Conservation (phyloP, 1,140 invertebrate species). For the Micrasema minimum region DNA sequence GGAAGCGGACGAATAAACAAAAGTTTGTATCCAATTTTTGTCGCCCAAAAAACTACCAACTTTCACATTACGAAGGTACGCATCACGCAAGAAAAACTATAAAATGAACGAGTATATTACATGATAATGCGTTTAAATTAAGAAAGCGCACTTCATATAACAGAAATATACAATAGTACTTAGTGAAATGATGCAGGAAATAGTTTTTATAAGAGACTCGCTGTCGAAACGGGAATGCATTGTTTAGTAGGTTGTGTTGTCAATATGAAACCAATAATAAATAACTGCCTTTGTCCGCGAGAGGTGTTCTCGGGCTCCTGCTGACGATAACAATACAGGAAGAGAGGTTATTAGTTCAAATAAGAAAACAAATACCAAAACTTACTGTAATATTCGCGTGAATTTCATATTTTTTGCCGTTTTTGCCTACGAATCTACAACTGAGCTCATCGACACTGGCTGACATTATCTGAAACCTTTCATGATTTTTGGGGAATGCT, state of each 20-base stretch:
- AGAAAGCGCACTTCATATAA: neutral
- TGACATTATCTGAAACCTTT: slow-evolving; percentile 95
- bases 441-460: slow-evolving; percentile 98
- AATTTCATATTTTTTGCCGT: slow-evolving; percentile 95
- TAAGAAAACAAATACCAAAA: slow-evolving; percentile 52
- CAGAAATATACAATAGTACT: neutral
- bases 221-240: slow-evolving; percentile 37
- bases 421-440: slow-evolving; percentile 94
- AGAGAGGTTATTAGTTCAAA: neutral
- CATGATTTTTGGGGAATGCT: slow-evolving; percentile 94
- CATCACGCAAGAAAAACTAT: slow-evolving; percentile 30
- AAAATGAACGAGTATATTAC: slow-evolving; percentile 3
- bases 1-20: no score
- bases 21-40: no score
- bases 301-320: slow-evolving; percentile 27
- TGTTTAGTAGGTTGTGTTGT: slow-evolving; percentile 43
- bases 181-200: neutral
- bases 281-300: slow-evolving; percentile 40
- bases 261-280: slow-evolving; percentile 44
- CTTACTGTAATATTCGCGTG: slow-evolving; percentile 98
- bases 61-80: slow-evolving; percentile 27
- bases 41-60: slow-evolving; percentile 15
- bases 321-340: neutral
- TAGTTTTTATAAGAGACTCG: neutral
- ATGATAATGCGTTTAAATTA: slow-evolving; percentile 17